These are phyloP conservation scores for Cololabis saira DNA, from an alignment of 2,113 vertebrate genomes.

Conservation along the genomic window DNA sequence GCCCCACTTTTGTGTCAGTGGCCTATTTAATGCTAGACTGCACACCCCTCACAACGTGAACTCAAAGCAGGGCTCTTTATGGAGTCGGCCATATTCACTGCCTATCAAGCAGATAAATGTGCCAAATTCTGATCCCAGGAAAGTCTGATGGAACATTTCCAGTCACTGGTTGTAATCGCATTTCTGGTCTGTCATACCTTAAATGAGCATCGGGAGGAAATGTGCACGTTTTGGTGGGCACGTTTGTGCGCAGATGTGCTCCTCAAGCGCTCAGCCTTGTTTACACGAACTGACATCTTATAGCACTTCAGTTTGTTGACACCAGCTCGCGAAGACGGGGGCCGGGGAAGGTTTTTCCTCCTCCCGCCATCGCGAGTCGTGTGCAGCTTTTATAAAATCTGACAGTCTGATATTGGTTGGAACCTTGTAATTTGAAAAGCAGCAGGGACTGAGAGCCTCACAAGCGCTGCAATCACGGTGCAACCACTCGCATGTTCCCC, in stretches of 20 bases:
- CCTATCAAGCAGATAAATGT: conserved; percentile 28
- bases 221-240: too few relatives aligned
- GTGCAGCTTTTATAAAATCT: neutral
- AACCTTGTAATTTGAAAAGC: conserved; percentile 13
- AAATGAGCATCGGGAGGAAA: neutral
- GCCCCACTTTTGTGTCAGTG: conserved; percentile 50
- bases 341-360: too few relatives aligned
- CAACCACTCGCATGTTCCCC: conserved; percentile 1
- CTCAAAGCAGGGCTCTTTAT: conserved; percentile 37
- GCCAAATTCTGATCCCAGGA: conserved; percentile 12
- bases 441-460: conserved; percentile 3
- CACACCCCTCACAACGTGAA: conserved; percentile 44
- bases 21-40: conserved; percentile 65
- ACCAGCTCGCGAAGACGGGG: too few relatives aligned
- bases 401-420: neutral
- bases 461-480: neutral
- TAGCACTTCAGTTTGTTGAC: too few relatives aligned
- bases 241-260: too few relatives aligned
- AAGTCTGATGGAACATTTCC: conserved; percentile 9
- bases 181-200: conserved; percentile 1
- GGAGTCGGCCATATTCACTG: conserved; percentile 8
- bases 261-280: too few relatives aligned
- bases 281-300: too few relatives aligned
- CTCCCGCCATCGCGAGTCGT: neutral
- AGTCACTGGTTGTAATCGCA: conserved; percentile 7